Evolutionary conservation across 2,113 vertebrate genomes (phyloP), one percentile per base, ranked within the genome.

Genomic region (Pomatostomus ruficeps): DNA sequence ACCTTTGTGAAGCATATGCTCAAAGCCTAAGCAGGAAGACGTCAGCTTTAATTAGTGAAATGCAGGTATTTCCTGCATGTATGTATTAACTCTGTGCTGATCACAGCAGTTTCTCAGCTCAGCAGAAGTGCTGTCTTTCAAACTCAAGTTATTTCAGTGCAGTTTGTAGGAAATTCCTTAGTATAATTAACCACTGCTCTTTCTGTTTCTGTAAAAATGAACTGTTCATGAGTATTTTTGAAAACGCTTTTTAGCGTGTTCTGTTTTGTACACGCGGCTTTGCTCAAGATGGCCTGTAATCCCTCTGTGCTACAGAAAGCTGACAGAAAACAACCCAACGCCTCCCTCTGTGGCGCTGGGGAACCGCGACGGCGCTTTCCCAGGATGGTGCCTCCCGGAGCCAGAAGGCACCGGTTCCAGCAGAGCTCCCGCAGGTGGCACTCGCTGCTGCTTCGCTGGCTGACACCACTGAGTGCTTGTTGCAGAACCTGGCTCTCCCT

Each of bases 351-450:
- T 0, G n/a, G 40, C 14, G 8, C 40, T 4, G 35, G 54, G 45
- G 28, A 46, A 17, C 4, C 1, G 3, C 10, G 15, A 6, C 11
- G 15, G 59, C 2, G 1, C 42, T 29, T 21, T 35, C 25, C 14
- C 24, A 1, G 4, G 19, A 12, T 7, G 45, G 36, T 5, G 59
- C n/a, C 36, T 4, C 59, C 11, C 14, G 48, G 17, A 51, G 29
- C 52, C 22, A 0, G 0, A 3, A 28, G 45, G 24, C 80, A 29
- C 42, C 33, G 57, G 7, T 78, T 82, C 45, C 62, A 76, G 81
- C 48, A 5, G 5, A 35, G 93, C 42, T 95, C 89, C 93, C 74
- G 24, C 93, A 91, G 95, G 93, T 76, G 91, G 94, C 96, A 95
- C 81, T 73, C 68, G 70, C 89, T 54, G 48, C 77, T 67, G 51